These are phyloP conservation scores for Protaetia brevitarsis DNA, from an alignment of 1,140 invertebrate genomes.

Conservation along the genomic window DNA sequence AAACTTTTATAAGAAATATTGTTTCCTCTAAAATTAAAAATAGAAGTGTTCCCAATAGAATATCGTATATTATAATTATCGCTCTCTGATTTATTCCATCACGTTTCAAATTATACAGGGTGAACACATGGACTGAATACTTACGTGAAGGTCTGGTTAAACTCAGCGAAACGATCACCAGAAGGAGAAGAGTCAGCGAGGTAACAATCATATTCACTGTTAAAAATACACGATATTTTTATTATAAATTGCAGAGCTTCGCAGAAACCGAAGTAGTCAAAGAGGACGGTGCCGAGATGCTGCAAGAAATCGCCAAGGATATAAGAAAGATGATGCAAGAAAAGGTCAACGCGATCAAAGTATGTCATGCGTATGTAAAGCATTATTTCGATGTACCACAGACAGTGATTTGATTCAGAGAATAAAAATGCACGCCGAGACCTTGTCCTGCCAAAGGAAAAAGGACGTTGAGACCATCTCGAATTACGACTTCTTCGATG, in stretches of 20 bases:
- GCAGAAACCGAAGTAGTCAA: neutral
- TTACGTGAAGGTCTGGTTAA: neutral
- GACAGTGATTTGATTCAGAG: no score
- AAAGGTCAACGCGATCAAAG: conserved; percentile 13
- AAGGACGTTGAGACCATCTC: conserved; percentile 28
- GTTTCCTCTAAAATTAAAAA: no score
- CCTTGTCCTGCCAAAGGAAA: conserved; percentile 40
- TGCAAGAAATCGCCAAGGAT: conserved; percentile 5
- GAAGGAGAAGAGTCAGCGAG: neutral
- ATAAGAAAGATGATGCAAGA: conserved; percentile 10
- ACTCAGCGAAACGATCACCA: neutral
- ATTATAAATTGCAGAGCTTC: neutral
- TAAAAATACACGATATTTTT: neutral
- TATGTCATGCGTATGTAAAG: no score
- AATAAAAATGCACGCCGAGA: conserved; percentile 42
- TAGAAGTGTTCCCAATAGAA: no score
- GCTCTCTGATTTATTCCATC: no score
- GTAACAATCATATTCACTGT: neutral
- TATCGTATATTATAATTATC: no score
- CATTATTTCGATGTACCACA: no score
- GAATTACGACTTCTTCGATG: conserved; percentile 33
- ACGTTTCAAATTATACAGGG: neutral
- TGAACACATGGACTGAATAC: neutral
- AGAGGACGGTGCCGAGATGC: neutral
- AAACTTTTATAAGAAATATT: no score